phyloP scores from a whole-genome alignment of 1,140 invertebrate genomes.

The Galleria mellonella region DNA sequence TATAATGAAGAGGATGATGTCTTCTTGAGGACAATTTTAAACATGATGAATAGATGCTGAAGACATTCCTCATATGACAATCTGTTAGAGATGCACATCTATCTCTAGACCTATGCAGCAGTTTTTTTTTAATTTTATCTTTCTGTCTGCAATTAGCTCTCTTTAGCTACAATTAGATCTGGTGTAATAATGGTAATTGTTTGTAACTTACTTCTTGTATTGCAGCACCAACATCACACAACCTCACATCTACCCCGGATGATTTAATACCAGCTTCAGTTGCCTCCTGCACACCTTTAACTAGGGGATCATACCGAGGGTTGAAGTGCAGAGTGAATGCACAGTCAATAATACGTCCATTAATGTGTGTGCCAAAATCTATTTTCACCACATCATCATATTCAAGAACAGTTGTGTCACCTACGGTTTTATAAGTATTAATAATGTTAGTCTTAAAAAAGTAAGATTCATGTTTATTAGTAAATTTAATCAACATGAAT shows the following conservation, averaged over 20 bases:
- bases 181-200: too few relatives aligned
- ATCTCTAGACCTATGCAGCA: too few relatives aligned
- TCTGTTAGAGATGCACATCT: too few relatives aligned
- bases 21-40: too few relatives aligned
- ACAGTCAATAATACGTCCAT: conserved; percentile 99
- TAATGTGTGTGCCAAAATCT: conserved; percentile 99
- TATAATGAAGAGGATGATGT: too few relatives aligned
- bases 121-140: too few relatives aligned
- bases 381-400: conserved; percentile 99
- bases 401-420: conserved; percentile 94
- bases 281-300: conserved; percentile 97
- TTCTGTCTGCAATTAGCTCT: too few relatives aligned
- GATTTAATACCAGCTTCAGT: conserved; percentile 97
- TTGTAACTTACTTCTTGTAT: conserved; percentile 86
- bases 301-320: conserved; percentile 95
- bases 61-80: too few relatives aligned
- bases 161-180: too few relatives aligned
- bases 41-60: too few relatives aligned
- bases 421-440: conserved; percentile 18
- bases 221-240: conserved; percentile 97
- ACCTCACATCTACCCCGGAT: conserved; percentile 96
- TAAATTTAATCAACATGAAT: too few relatives aligned
- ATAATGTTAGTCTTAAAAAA: not conserved
- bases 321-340: conserved; percentile 99
- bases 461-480: too few relatives aligned